Evolutionary conservation across 2,797 vertebrate genomes (phyloP).

Genomic region (Molossus molossus): DNA sequence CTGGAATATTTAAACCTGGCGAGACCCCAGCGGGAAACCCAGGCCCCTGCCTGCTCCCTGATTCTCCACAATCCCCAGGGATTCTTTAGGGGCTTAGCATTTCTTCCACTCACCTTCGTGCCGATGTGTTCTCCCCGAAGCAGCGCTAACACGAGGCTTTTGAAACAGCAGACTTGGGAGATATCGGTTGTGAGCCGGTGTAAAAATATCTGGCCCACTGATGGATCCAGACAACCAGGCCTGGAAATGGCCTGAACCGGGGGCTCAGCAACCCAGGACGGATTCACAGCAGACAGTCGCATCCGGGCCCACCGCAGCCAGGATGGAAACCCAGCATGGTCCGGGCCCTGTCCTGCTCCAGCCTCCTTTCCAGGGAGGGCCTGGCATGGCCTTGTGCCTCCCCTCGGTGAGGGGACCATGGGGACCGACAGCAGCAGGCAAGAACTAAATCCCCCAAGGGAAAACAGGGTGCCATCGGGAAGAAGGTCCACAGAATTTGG

Average conservation of each 20-base stretch:
- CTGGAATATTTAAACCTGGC: background rate
- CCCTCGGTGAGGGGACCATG: background rate
- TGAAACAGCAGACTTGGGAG: background rate
- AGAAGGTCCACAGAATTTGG: background rate
- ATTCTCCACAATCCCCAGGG: fast-evolving
- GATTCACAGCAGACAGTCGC: background rate
- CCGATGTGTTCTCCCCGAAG: background rate
- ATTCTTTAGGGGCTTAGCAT: background rate
- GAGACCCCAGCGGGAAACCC: background rate
- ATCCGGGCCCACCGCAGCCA: fast-evolving
- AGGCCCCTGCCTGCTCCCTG: background rate
- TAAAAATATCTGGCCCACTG: background rate
- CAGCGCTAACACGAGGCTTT: background rate
- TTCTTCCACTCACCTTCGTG: background rate
- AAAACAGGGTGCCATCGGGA: background rate
- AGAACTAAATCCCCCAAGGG: background rate
- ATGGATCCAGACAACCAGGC: background rate
- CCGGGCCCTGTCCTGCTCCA: background rate
- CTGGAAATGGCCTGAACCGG: background rate
- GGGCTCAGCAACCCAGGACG: fast-evolving
- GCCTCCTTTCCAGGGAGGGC: background rate
- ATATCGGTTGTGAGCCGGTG: background rate
- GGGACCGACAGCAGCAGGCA: background rate
- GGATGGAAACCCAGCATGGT: fast-evolving
- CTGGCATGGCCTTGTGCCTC: fast-evolving